Evolutionary conservation across 2,113 vertebrate genomes (phyloP).

Genomic region (Cryptomyrus ogoouensis): DNA sequence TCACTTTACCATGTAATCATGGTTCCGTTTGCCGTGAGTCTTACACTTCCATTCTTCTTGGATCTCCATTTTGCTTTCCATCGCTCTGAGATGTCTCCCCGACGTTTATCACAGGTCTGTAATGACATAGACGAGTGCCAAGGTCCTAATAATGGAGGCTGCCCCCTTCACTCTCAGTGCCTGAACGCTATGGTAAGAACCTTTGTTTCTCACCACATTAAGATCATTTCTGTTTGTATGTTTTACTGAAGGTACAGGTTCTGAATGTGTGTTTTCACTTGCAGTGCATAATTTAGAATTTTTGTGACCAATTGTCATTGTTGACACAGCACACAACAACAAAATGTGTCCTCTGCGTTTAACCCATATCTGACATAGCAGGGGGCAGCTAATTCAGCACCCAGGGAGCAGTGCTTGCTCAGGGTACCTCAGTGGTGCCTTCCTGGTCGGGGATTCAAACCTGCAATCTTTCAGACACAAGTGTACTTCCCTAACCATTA

Average conservation of each 20-base stretch:
- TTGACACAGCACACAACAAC: too few species aligned
- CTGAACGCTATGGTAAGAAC: constrained; percentile 80
- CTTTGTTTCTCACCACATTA: neutral
- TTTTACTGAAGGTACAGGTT: neutral
- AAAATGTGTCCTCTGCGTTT: too few species aligned
- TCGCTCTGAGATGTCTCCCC: neutral
- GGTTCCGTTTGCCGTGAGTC: neutral
- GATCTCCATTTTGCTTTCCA: neutral
- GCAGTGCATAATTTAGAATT: neutral
- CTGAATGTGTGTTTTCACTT: neutral
- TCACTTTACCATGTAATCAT: neutral
- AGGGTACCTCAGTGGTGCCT: too few species aligned
- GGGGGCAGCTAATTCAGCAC: too few species aligned
- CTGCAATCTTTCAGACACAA: too few species aligned
- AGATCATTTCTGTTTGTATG: neutral
- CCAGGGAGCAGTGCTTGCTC: too few species aligned
- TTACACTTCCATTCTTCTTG: neutral
- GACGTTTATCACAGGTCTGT: constrained; percentile 49
- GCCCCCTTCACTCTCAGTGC: constrained; percentile 81
- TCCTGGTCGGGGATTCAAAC: too few species aligned
- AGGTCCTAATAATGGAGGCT: constrained; percentile 69
- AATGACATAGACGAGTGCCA: constrained; percentile 85
- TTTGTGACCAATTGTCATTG: too few species aligned
- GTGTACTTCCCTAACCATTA: too few species aligned
- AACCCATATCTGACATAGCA: too few species aligned